Evolutionary conservation across 1,140 invertebrate species (phyloP), one percentile per base, ranked within the genome.

Genomic region (Pachypsylla venusta): DNA sequence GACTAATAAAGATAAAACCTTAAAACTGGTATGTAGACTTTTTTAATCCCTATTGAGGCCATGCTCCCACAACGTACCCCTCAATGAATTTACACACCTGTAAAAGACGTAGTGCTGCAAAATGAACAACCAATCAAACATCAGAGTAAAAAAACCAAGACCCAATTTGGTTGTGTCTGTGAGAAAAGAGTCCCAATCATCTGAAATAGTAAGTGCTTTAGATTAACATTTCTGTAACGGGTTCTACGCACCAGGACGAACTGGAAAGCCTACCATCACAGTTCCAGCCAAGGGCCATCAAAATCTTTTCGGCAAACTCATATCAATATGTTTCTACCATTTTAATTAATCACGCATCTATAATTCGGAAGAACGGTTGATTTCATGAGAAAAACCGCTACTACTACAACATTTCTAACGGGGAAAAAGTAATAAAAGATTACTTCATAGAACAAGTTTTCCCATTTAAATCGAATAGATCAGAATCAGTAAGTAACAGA

Each of bases 101-200:
- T 98, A 99, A 56, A 98, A 77, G n/a, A 87, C 75, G 67, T 98
- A 99, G 73, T 99, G 96, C 70, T 99, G 96, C 62, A 96, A 70
- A 63, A 99, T 87, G 76, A 99, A 99, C 70, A 99, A 81, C 60
- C 98, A 60, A 35, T 66, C 96, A 72, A 98, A 99, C 13, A 89
- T 70, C 25, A 98, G 85, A 3, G 93, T 97, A 70, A 98, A 91
- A 12, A 94, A 73, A 40, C 95, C 96, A 2, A 99, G 75, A 39
- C 95, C 95, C 73, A 99, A 97, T 73, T 99, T 99, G 1, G 94
- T 97, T 3, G 88, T 87, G 73, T 98, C 93, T 3, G 92, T 93
- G 75, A 95, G 93, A 69, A 99, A 87, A 28, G 91, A 94, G 13
- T 77, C 75, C 93, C 93, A 98, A 72, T 98, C 93, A 76, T 95